Base-by-base conservation (phyloP, 2,797 vertebrate genomes). In the Microctenopoma steveboyesi region DNA sequence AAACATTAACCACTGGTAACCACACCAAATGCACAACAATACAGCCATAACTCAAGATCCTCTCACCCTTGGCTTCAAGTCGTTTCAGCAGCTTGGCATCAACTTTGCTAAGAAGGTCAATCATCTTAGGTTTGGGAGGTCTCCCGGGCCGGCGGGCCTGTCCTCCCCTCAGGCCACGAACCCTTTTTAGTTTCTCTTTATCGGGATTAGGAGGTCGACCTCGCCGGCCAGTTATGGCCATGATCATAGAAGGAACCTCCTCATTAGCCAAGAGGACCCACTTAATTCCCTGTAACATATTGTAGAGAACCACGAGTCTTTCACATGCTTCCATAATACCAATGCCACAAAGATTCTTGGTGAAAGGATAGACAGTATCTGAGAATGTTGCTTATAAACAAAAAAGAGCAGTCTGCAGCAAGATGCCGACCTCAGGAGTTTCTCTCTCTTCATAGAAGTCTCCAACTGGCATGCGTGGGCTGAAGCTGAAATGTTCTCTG, bases 401-500 rank as follows among this genome's bases (percentile, higher is more conserved):
- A 48, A 9, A 56, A 70, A 45, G 40, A 35, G 2, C 6, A 46
- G 13, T 3, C 18, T 10, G 55, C 4, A 12, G 10, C 13, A 35
- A 45, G 51, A 57, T 10, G 89, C 92, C 62, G 51, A 98, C 98
- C 95, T 97, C 96, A 0, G 95, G 86, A 0, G 94, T 95, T 64
- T 98, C 96, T 79, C 94, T 93, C 81, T 97, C 97, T 92, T 98
- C 97, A 30, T 95, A 98, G 85, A 98, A 99, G 68, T 99, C 97
- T 43, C 98, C 98, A 57, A 99, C 94, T 0, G 97, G 97, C 96
- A 99, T 98, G 11, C 98, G 95, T 18, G 98, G 98, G 84, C 97
- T 98, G 92, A 99, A 99, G 91, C 98, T 99, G 93, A 99, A 99
- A 89, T 99, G 96, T 69, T 98, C 97, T 6, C 98, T 95, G 46